Conservation (phyloP, 2,113 vertebrate genomes). For the Nothoprocta perdicaria region DNA sequence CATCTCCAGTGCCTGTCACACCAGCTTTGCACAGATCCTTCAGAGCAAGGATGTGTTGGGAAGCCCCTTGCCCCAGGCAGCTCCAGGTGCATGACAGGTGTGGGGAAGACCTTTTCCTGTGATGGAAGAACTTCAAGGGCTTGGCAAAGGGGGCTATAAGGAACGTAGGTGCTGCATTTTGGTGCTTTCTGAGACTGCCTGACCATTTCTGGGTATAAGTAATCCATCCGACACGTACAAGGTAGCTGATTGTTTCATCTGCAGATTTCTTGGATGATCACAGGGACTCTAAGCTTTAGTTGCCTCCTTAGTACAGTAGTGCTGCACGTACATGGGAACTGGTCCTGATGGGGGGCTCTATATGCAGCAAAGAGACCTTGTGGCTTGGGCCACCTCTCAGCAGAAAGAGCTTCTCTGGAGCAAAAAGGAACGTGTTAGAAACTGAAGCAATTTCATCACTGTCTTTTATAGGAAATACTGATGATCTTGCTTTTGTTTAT, state of each 20-base stretch:
- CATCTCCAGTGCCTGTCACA: neutral
- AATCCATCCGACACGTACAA: neutral
- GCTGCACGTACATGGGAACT: rapidly evolving
- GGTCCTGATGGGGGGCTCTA: too few relatives aligned
- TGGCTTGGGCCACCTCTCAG: neutral
- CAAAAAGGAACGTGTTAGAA: neutral
- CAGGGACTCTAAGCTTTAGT: too few relatives aligned
- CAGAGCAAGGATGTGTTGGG: neutral
- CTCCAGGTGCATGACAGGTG: rapidly evolving
- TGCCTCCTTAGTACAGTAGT: neutral
- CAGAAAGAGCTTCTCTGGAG: slow-evolving; percentile 40
- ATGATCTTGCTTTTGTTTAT: slow-evolving; percentile 38
- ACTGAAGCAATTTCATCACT: slow-evolving; percentile 40
- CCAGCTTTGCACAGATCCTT: rapidly evolving
- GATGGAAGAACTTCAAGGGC: neutral
- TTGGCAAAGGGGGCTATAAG: neutral
- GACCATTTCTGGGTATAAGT: neutral
- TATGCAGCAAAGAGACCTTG: neutral
- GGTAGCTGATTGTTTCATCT: neutral
- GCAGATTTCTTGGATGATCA: neutral
- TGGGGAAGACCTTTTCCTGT: neutral
- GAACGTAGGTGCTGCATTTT: neutral
- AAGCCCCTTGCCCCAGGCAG: neutral
- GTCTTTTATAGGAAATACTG: slow-evolving; percentile 39
- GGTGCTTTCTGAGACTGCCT: neutral